Evolutionary conservation across 2,797 vertebrate genomes (phyloP).

Genomic region (Myotis daubentonii): DNA sequence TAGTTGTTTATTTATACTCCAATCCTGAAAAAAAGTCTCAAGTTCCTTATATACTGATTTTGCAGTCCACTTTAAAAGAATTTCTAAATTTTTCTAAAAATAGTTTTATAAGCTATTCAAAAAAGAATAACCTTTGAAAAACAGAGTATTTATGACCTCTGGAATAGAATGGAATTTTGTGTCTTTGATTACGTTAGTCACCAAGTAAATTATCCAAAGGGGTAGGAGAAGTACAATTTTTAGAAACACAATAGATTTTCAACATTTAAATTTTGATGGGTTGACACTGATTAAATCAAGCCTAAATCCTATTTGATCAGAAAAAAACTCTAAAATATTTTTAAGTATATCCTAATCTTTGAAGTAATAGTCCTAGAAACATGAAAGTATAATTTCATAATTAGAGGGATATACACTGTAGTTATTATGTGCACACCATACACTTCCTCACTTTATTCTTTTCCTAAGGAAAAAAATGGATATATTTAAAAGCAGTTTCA

Average conservation of each 20-base stretch:
- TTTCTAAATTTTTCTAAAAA: constrained; percentile 65
- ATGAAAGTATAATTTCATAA: constrained; percentile 12
- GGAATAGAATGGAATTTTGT: constrained; percentile 53
- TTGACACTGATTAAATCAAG: constrained; percentile 17
- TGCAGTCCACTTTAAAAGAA: constrained; percentile 61
- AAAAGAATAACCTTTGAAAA: constrained; percentile 55
- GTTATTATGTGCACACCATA: background rate
- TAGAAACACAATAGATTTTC: constrained; percentile 57
- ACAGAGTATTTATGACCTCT: constrained; percentile 37
- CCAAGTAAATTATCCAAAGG: constrained; percentile 42
- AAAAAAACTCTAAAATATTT: constrained; percentile 52
- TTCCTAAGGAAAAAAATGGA: background rate
- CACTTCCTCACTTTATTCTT: background rate
- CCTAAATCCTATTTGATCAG: constrained; percentile 45
- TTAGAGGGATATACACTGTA: background rate
- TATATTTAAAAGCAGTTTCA: constrained; percentile 50
- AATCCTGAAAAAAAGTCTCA: constrained; percentile 51
- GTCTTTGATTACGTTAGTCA: constrained; percentile 36
- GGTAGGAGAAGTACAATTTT: constrained; percentile 20
- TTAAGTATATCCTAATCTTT: constrained; percentile 30
- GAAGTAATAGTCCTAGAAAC: constrained; percentile 30
- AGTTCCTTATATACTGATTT: constrained; percentile 67
- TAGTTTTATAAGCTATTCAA: constrained; percentile 55
- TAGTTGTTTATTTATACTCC: constrained; percentile 68
- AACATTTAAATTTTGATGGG: constrained; percentile 28